Evolutionary conservation across 2,888 invertebrate genomes (phyloP).

Genomic region (Nymphalis c-album): DNA sequence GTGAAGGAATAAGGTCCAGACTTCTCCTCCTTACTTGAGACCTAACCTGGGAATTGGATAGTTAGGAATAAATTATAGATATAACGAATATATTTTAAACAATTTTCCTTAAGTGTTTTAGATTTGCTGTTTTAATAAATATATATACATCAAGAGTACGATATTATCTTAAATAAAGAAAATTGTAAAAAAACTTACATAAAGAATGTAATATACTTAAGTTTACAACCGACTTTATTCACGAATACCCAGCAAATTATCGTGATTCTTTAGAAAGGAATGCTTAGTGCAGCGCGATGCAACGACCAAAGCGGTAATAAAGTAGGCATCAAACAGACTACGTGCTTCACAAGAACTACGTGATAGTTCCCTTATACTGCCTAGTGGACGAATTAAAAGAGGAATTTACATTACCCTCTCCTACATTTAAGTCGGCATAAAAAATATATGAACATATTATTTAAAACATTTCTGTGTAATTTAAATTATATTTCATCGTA

Average conservation of each 20-base stretch:
- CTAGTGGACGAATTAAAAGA: slow-evolving; percentile 29
- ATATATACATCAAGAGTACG: no score
- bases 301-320: slow-evolving; percentile 60
- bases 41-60: no score
- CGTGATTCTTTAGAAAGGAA: slow-evolving; percentile 24
- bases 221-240: background rate
- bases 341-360: slow-evolving; percentile 60
- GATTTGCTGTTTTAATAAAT: no score
- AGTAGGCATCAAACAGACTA: slow-evolving; percentile 66
- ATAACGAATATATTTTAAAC: no score
- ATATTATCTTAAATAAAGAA: no score
- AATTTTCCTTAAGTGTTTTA: no score
- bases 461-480: no score
- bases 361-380: slow-evolving; percentile 38
- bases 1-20: no score
- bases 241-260: slow-evolving; percentile 6
- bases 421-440: slow-evolving; percentile 6
- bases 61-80: no score
- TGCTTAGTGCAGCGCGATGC: slow-evolving; percentile 33
- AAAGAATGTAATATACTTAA: background rate
- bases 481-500: no score
- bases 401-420: slow-evolving; percentile 32
- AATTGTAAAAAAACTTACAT: no score
- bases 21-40: no score
- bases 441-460: background rate